Evolutionary conservation across 2,888 invertebrate species (phyloP), one percentile per base, ranked within the genome.

Genomic region (Drosophila longiperda): DNA sequence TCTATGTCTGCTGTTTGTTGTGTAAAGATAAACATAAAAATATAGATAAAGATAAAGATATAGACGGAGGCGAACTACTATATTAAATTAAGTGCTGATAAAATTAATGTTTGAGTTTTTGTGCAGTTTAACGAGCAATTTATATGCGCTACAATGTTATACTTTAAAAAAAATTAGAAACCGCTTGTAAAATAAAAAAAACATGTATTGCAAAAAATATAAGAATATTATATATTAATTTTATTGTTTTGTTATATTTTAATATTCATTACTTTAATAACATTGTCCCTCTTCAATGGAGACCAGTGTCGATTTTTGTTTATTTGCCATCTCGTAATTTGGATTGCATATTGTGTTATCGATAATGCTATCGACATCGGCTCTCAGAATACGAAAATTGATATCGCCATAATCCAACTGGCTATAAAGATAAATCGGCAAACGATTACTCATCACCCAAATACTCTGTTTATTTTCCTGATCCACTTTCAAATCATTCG

Each of bases 401-500:
- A 95, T 94, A 58, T 95, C 95, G 42, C 94, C 93, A 23, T 93
- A 93, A 82, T 96, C 94, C 55, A 97, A 92, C 9, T 94, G 93
- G 0, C 94, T 94, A 59, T 95, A 96, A 59, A 97, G 94, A 91
- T 95, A 97, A 92, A 95, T 94, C 1, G 97, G 97, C 70, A 97
- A 91, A 32, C 94, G 94, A 91, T 97, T 97, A 3, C 96, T 95
- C 80, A 97, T 94, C 5, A 97, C 94, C 97, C 97, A 97, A 11
- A 97, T 94, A 64, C 94, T 95, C 87, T 97, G 96, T 20, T 77
- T 64, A 5, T 68, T 52, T 45, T 96, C 96, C 68, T 95, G 94
- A 86, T 97, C 97, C 12, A 97, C 94, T 92, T 96, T 96, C 50
- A 97, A 92, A 89, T 97, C 97, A 86, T 97, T 97, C 0, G 97